Percentiles rank a stretch among this genome's conserved stretches.
phyloP scores from a whole-genome alignment of 1,140 invertebrate species.

The Colletes gigas region DNA sequence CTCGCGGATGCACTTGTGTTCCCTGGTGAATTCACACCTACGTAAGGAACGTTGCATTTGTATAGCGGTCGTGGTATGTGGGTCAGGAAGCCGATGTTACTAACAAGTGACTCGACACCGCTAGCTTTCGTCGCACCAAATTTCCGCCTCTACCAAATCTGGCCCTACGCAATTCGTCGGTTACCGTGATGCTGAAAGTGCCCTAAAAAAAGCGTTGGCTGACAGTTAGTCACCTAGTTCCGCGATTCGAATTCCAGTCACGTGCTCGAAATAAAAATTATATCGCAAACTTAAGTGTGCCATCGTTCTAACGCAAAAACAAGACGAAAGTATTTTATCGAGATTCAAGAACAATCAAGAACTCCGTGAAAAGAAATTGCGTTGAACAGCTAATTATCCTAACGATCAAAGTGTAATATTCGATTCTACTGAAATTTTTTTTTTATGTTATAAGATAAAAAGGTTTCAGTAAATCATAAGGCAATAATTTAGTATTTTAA shows the following conservation, averaged over 20 bases:
- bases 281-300: not conserved
- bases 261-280: slow-evolving; percentile 3
- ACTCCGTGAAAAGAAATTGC: too few relatives aligned
- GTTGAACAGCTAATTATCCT: too few relatives aligned
- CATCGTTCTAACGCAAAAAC: not conserved
- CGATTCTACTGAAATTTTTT: too few relatives aligned
- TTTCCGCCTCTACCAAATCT: slow-evolving; percentile 72
- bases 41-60: slow-evolving; percentile 41
- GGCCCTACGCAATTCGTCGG: slow-evolving; percentile 36
- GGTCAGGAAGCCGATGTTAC: slow-evolving; percentile 75
- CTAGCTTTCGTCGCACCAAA: slow-evolving; percentile 70
- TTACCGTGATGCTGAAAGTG: slow-evolving; percentile 14
- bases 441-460: too few relatives aligned
- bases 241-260: slow-evolving; percentile 17
- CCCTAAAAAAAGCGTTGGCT: slow-evolving; percentile 13
- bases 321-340: too few relatives aligned
- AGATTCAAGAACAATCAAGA: too few relatives aligned
- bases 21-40: slow-evolving; percentile 31
- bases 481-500: too few relatives aligned
- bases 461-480: too few relatives aligned
- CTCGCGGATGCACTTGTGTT: not conserved
- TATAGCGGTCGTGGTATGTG: slow-evolving; percentile 73
- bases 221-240: slow-evolving; percentile 35
- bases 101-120: slow-evolving; percentile 73
- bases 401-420: too few relatives aligned